phyloP scores from a whole-genome alignment of 2,113 vertebrate species.

The Solenodon paradoxus region DNA sequence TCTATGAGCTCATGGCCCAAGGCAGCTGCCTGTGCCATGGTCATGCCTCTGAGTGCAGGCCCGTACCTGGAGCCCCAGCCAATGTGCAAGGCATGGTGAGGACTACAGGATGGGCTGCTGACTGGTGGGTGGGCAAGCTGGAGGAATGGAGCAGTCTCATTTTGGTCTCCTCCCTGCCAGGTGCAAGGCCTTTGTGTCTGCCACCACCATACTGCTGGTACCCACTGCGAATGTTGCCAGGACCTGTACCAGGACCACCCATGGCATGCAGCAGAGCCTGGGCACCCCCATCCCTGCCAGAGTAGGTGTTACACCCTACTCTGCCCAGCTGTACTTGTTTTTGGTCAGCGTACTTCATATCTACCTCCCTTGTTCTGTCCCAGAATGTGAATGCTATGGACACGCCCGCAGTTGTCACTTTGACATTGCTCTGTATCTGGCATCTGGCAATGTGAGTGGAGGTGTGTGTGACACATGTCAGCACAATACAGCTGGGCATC shows the following conservation, averaged over 20 bases:
- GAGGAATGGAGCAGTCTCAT: background rate
- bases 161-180: constrained; percentile 67
- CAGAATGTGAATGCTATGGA: constrained; percentile 80
- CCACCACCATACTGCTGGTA: constrained; percentile 88
- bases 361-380: background rate
- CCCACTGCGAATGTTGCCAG: constrained; percentile 88
- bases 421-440: constrained; percentile 80
- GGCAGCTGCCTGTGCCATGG: constrained; percentile 89
- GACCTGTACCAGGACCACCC: constrained; percentile 88
- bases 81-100: constrained; percentile 84
- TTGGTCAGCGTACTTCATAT: background rate
- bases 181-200: constrained; percentile 91
- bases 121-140: background rate
- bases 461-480: constrained; percentile 82
- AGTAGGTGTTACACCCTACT: constrained; percentile 71
- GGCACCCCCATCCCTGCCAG: constrained; percentile 88
- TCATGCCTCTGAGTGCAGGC: constrained; percentile 86
- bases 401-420: constrained; percentile 80
- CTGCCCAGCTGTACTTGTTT: background rate
- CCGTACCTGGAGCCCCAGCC: constrained; percentile 73
- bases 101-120: background rate
- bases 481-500: constrained; percentile 80
- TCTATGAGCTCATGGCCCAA: constrained; percentile 86
- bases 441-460: constrained; percentile 83
- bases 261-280: constrained; percentile 87